Evolutionary conservation across 2,888 invertebrate species (phyloP), one percentile per base, ranked within the genome.

Genomic region (Scaptodrosophila latifasciaeformis): DNA sequence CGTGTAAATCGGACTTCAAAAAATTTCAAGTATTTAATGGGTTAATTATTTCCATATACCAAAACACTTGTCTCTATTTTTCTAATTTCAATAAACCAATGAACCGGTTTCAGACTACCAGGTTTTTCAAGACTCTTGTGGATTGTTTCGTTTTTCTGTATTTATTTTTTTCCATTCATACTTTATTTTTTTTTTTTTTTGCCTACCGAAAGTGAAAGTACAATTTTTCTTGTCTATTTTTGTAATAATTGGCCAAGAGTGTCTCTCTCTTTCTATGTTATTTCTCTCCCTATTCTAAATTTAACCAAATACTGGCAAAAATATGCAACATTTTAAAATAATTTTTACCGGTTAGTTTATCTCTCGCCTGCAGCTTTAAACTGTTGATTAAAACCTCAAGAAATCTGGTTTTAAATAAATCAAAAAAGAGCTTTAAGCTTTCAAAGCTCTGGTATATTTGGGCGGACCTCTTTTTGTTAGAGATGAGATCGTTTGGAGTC

Each of bases 1-100:
- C 24, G 76, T 70, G 47, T 68, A 76, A 54, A 76, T 72, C 48
- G 74, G 68, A 62, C 84, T 84, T 54, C 17, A 59, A 43, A 35
- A 29, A 50, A 30, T 17, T n/a, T n/a, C n/a, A n/a, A n/a, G n/a
- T n/a, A n/a, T n/a, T n/a, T 27, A 27, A 27, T 27, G 27, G 27
- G 27, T 27, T 65, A 35, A 6, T 34, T 40, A 34, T 40, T 40
- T 42, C 15, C 47, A 48, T 47, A 49, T 46, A 55, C 42, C 59
- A n/a, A n/a, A 21, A 31, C 24, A 37, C 17, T 13, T 34, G 27
- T 35, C 13, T 49, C 39, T 46, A 50, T 55, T 65, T 65, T 65
- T 5, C 54, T 44, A 47, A 60, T 60, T 31, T 60, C 59, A n/a
- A n/a, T n/a, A n/a, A n/a, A n/a, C n/a, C n/a, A n/a, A n/a, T n/a